Conservation (phyloP, 2,113 vertebrate species). For the Sigmodon hispidus region DNA sequence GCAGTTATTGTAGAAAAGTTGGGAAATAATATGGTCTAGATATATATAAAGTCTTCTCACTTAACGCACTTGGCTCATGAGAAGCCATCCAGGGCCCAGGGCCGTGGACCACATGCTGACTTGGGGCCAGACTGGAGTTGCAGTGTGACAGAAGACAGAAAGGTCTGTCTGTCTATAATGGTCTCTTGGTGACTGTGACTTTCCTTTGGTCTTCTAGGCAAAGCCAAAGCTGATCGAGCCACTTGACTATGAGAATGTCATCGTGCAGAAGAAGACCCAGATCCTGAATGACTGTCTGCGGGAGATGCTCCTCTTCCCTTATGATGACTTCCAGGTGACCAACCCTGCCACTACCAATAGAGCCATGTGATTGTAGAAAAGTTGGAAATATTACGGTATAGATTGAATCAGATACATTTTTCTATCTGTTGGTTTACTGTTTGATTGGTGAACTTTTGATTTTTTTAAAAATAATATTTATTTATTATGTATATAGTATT, state of each 20-base stretch:
- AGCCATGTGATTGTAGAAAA: background rate
- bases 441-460: background rate
- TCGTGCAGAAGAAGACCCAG: conserved; percentile 97
- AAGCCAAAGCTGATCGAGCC: conserved; percentile 98
- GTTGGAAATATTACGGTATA: too few species aligned
- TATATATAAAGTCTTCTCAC: background rate
- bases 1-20: background rate
- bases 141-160: background rate
- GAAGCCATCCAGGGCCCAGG: background rate
- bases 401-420: background rate
- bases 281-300: conserved; percentile 96
- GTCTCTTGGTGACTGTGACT: background rate
- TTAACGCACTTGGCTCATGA: background rate
- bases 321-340: conserved; percentile 97
- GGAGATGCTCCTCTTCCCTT: conserved; percentile 97
- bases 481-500: too few species aligned
- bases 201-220: conserved; percentile 86
- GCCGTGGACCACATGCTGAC: background rate
- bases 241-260: conserved; percentile 97
- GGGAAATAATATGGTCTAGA: background rate
- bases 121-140: background rate
- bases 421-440: background rate
- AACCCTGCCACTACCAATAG: too few species aligned
- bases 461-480: too few species aligned
- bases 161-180: background rate